Conservation (phyloP, 1,140 invertebrate genomes). For the Rhopalosiphum maidis region DNA sequence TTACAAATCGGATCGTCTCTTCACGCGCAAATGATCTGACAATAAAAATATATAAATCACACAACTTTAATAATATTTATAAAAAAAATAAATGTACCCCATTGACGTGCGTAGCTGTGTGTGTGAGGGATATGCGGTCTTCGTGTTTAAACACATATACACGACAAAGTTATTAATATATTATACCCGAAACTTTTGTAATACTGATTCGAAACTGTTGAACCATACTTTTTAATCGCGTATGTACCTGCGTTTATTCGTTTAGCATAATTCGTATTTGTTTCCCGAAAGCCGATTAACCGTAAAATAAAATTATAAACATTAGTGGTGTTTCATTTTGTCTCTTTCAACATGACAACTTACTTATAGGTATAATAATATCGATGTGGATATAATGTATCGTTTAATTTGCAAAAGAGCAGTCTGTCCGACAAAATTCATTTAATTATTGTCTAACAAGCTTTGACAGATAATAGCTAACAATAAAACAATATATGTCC, state of each 20-base stretch:
- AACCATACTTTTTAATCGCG: slow-evolving; percentile 22
- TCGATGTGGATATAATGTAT: neutral
- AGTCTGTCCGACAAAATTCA: neutral
- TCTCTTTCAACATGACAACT: neutral
- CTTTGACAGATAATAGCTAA: neutral
- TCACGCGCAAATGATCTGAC: neutral
- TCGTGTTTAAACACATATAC: neutral
- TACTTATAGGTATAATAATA: neutral
- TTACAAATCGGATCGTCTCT: neutral
- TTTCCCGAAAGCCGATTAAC: neutral
- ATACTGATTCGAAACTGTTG: slow-evolving; percentile 8
- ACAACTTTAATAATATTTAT: neutral
- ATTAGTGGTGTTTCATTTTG: neutral
- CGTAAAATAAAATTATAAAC: neutral
- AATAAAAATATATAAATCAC: neutral
- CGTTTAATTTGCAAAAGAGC: neutral
- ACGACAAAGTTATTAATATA: neutral
- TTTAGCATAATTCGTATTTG: slow-evolving; percentile 8
- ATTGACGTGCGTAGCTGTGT: neutral
- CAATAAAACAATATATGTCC: neutral
- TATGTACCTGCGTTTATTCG: neutral
- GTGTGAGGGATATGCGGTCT: neutral
- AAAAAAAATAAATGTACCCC: neutral
- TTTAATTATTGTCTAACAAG: neutral
- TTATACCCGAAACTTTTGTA: neutral